Percentiles rank a stretch among this genome's conserved stretches.
Evolutionary conservation across 2,888 invertebrate species (phyloP).

Genomic region (Aphidoletes aphidimyza): DNA sequence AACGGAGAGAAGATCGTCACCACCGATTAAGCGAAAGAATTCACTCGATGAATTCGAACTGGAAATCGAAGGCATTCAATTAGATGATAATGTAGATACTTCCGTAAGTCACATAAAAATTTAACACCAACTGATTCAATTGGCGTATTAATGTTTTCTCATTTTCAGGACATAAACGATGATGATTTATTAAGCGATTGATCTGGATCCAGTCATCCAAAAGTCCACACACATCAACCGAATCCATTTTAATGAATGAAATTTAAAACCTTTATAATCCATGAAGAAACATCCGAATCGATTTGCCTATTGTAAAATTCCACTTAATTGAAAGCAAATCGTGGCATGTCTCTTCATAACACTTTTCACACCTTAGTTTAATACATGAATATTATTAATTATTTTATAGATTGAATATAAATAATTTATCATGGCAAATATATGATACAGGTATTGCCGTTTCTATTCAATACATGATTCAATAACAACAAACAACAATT

Average conservation of each 20-base stretch:
- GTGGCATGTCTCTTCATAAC: no score
- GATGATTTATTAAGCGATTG: slow-evolving; percentile 77
- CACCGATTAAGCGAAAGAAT: slow-evolving; percentile 62
- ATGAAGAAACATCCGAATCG: neutral
- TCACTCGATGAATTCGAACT: slow-evolving; percentile 78
- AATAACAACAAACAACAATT: no score
- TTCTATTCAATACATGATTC: no score
- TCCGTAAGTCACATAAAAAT: slow-evolving; percentile 69
- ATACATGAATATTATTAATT: no score
- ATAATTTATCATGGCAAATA: no score
- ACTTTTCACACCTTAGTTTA: no score
- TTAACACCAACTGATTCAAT: neutral
- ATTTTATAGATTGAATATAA: no score
- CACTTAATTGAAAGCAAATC: no score
- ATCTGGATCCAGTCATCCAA: neutral
- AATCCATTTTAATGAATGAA: neutral
- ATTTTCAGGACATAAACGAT: slow-evolving; percentile 76
- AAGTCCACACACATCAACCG: neutral
- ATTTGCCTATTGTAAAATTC: no score
- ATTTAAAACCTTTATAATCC: neutral
- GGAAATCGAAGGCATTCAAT: slow-evolving; percentile 82
- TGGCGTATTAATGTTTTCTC: slow-evolving; percentile 56
- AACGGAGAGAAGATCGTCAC: slow-evolving; percentile 59
- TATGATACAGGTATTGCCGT: no score
- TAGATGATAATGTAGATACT: slow-evolving; percentile 83